Evolutionary conservation across 1,140 invertebrate species (phyloP).

Genomic region (Adoxophyes honmai): DNA sequence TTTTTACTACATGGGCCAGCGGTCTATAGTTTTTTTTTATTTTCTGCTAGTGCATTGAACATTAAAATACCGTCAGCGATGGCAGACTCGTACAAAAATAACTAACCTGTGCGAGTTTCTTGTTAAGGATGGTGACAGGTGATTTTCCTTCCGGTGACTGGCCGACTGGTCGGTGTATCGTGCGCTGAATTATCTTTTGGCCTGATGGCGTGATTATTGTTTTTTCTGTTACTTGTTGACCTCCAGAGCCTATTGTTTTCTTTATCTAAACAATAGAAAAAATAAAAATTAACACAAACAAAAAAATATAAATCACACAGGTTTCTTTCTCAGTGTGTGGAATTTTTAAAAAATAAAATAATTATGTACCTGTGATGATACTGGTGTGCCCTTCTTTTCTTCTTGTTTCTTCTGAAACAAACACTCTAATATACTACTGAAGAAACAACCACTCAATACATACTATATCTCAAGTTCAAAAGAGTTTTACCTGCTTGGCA

Average conservation of each 20-base stretch:
- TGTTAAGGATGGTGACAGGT: slow-evolving; percentile 62
- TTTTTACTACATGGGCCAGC: no score
- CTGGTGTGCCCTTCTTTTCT: slow-evolving; percentile 46
- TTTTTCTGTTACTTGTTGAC: slow-evolving; percentile 69
- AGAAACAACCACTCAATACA: no score
- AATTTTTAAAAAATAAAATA: slow-evolving; percentile 14
- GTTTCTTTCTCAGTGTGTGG: no score
- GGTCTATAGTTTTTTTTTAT: no score
- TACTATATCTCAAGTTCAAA: slow-evolving; percentile 23
- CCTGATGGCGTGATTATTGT: slow-evolving; percentile 75
- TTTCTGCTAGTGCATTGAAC: no score
- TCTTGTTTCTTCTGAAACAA: slow-evolving; percentile 61
- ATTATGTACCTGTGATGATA: slow-evolving; percentile 32
- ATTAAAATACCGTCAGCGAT: no score
- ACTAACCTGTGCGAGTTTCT: slow-evolving; percentile 62
- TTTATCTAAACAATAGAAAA: slow-evolving; percentile 36
- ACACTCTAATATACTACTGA: background rate
- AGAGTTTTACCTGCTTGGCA: slow-evolving; percentile 59
- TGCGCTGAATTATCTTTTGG: slow-evolving; percentile 72
- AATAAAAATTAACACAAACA: no score
- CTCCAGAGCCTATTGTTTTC: slow-evolving; percentile 44
- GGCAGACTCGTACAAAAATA: no score
- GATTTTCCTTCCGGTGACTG: slow-evolving; percentile 42
- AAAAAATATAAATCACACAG: no score
- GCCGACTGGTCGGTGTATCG: slow-evolving; percentile 56